Base-by-base conservation (phyloP, 2,888 invertebrate genomes). In the Belgica antarctica region DNA sequence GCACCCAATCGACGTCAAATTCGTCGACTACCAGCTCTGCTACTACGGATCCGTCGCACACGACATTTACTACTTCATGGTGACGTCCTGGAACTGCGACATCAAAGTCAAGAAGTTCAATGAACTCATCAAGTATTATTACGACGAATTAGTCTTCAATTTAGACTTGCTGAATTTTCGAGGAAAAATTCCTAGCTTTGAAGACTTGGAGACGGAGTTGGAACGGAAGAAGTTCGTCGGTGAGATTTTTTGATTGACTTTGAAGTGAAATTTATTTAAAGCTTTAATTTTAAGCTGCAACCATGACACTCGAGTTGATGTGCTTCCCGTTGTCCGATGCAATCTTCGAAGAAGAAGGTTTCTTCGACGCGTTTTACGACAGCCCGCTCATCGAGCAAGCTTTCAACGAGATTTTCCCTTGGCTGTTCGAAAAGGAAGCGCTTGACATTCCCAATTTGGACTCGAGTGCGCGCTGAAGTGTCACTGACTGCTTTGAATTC, bases 21-120 rank as follows among this genome's bases (percentile, higher is more conserved):
- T 80, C 69, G 77, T 77, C 65, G 76, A 77, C 69, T 77, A 74
- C 70, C 76, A 77, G 73, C 75, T 77, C 70, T 76, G 76, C 1
- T 77, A 73, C 70, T 77, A 72, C 71, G 77, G 77, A n/a, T 76
- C 76, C n/a, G 75, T 75, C 5, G 76, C 75, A 28, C 75, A 76
- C 59, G 76, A 77, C 73, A 74, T 74, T 72, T 75, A 76, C 70
- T 76, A 73, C 71, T 75, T 77, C 59, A 74, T 76, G 8, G 76
- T 76, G 63, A 73, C 75, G n/a, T 76, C 76, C 2, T 75, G 75
- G 73, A 73, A 74, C 19, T 71, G 71, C 8, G 72, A 75, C 62
- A 73, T 76, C 3, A 75, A 75, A 25, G 17, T 72, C 52, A 70
- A 73, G 25, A 71, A 73, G 34, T 71, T 73, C 10, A 72, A 75